A percentile compares a stretch with the other conserved stretches of the same genome.
Conservation (phyloP, 1,140 invertebrate genomes). For the Pseudomyrmex dendroicus region DNA sequence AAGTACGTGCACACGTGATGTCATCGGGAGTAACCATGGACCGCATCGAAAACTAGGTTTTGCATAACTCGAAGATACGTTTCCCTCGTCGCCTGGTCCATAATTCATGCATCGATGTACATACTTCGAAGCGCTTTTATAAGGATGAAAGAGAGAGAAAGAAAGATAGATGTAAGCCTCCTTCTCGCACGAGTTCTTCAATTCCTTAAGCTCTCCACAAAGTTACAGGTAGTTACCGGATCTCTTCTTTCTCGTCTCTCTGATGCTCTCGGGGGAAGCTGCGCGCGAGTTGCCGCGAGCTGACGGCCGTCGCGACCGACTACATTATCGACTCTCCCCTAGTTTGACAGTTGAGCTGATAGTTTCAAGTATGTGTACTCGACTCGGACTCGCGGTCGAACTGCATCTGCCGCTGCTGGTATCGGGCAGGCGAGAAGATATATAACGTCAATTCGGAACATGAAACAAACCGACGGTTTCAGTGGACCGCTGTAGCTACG, state of each 20-base stretch:
- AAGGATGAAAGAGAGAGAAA: background rate
- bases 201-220: conserved; percentile 47
- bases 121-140: conserved; percentile 51
- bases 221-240: conserved; percentile 46
- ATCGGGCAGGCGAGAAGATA: conserved; percentile 7
- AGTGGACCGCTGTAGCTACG: conserved; percentile 17
- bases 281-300: background rate
- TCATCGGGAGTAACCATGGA: conserved; percentile 26
- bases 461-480: conserved; percentile 58
- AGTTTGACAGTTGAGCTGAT: conserved; percentile 60
- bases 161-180: background rate
- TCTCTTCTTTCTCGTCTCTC: conserved; percentile 16
- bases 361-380: conserved; percentile 55
- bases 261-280: background rate
- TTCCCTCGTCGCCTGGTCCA: conserved; percentile 45
- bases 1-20: conserved; percentile 21
- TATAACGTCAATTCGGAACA: conserved; percentile 50
- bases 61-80: conserved; percentile 59
- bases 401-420: conserved; percentile 30
- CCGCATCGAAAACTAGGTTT: conserved; percentile 41
- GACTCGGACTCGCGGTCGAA: conserved; percentile 52
- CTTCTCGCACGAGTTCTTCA: conserved; percentile 39
- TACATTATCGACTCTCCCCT: conserved; percentile 44
- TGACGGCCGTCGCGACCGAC: conserved; percentile 28
- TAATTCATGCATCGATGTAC: conserved; percentile 51